Evolutionary conservation across 2,797 vertebrate species (phyloP).

Genomic region (Ceryle rudis): DNA sequence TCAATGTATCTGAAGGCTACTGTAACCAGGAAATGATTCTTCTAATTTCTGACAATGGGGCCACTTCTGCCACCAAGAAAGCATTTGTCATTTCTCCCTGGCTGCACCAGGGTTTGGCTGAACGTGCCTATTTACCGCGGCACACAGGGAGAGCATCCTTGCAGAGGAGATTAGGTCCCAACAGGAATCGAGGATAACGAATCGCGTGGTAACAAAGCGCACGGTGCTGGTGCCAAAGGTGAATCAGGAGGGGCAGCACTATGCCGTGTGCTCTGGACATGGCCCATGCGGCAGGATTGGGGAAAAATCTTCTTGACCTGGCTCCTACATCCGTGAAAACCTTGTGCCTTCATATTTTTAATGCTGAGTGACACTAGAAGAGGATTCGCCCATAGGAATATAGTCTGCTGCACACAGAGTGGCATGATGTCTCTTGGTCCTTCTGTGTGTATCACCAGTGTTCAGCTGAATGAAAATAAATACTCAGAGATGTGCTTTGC

Average conservation of each 20-base stretch:
- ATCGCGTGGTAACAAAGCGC: accelerated
- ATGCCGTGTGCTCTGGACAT: neutral
- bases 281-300: neutral
- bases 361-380: neutral
- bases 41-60: conserved; percentile 20
- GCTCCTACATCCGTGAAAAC: neutral
- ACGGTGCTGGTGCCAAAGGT: neutral
- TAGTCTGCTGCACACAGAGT: neutral
- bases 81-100: neutral
- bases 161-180: accelerated
- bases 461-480: conserved; percentile 19
- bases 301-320: neutral
- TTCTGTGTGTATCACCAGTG: neutral
- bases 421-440: neutral
- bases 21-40: conserved; percentile 1
- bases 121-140: neutral
- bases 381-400: neutral
- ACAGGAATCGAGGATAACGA: accelerated
- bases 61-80: neutral
- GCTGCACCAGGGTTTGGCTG: neutral
- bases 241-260: neutral
- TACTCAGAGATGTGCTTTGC: neutral
- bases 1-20: conserved; percentile 23
- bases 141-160: neutral
- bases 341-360: neutral